phyloP scores from a whole-genome alignment of 2,113 vertebrate species.

The Oxygymnocypris stewartii region DNA sequence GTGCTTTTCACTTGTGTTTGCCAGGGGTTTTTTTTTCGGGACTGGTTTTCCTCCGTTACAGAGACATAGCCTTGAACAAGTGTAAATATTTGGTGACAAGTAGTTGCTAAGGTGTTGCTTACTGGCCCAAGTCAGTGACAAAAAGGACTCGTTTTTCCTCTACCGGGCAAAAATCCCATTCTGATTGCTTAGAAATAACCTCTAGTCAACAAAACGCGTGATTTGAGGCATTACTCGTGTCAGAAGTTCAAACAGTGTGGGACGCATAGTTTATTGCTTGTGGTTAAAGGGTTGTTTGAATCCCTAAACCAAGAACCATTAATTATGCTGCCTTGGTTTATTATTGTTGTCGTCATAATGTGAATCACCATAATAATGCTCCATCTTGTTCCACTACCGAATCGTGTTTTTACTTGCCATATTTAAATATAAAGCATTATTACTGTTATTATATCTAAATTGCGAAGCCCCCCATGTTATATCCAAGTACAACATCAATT shows the following conservation, averaged over 20 bases:
- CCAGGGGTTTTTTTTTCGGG: neutral
- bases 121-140: neutral
- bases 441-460: constrained; percentile 35
- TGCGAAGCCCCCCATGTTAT: constrained; percentile 1
- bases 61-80: neutral
- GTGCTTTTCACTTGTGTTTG: neutral
- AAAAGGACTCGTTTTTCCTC: neutral
- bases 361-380: constrained; percentile 6
- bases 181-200: neutral
- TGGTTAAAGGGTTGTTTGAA: neutral
- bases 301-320: neutral
- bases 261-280: neutral
- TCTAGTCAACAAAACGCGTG: neutral
- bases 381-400: neutral
- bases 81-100: neutral
- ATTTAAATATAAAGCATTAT: neutral
- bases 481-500: constrained; percentile 47
- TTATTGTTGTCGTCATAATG: constrained; percentile 7
- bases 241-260: neutral
- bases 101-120: neutral
- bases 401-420: neutral
- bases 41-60: neutral
- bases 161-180: neutral
- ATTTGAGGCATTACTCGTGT: neutral
- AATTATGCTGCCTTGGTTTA: neutral